Percentiles rank a stretch among this genome's conserved stretches.
phyloP scores from a whole-genome alignment of 2,797 vertebrate species.

The Pempheris klunzingeri region DNA sequence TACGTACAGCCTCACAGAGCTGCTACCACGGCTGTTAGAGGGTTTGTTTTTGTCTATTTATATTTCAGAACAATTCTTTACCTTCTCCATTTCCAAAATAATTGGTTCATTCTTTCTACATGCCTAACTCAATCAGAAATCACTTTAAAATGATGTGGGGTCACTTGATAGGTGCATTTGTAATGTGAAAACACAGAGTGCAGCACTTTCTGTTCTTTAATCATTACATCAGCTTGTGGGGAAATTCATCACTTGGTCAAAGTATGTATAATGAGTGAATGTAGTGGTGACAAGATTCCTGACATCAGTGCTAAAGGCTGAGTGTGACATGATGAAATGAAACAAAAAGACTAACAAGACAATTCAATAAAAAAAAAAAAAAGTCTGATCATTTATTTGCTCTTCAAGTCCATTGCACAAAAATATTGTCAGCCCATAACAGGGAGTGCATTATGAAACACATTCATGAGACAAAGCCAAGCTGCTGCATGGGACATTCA shows the following conservation, averaged over 20 bases:
- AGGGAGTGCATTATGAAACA: conserved; percentile 26
- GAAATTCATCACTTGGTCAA: not conserved
- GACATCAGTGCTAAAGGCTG: not conserved
- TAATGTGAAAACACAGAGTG: not conserved
- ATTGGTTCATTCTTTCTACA: not conserved
- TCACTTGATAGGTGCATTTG: not conserved
- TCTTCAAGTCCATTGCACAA: conserved; percentile 10
- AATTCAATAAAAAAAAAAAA: conserved; percentile 22
- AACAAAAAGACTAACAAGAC: too few relatives aligned
- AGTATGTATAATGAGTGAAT: too few relatives aligned
- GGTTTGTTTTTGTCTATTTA: not conserved
- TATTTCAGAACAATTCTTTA: not conserved
- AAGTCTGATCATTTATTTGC: conserved; percentile 40
- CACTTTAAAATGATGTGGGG: not conserved
- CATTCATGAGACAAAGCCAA: conserved; percentile 20
- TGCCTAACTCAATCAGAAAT: not conserved
- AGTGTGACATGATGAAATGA: not conserved
- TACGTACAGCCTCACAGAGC: not conserved
- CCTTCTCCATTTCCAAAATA: not conserved
- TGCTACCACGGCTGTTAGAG: not conserved
- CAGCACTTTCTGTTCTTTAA: conserved; percentile 36
- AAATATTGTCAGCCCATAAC: not conserved
- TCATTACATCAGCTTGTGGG: not conserved
- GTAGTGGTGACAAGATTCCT: not conserved
- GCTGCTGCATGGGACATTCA: conserved; percentile 7